These are phyloP conservation scores for Wiebesia pumilae DNA, from an alignment of 1,140 invertebrate species.

Conservation along the genomic window DNA sequence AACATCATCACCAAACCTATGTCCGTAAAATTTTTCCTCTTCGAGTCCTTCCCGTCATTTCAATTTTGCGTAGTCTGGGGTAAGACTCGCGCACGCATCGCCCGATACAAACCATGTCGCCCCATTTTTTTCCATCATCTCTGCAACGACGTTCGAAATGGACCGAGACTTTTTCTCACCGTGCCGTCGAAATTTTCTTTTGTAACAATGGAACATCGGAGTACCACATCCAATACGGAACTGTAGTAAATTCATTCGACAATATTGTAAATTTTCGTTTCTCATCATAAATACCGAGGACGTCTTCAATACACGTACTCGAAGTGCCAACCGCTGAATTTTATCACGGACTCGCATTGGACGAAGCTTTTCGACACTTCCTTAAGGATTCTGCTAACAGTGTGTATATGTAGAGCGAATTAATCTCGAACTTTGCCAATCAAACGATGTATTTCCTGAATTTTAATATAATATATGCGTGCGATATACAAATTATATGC, in stretches of 20 bases:
- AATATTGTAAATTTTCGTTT: background rate
- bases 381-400: conserved; percentile 15
- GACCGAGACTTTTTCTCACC: background rate
- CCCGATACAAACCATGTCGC: too few species aligned
- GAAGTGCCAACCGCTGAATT: background rate
- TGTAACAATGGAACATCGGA: background rate
- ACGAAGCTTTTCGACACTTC: conserved; percentile 19
- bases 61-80: too few species aligned
- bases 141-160: too few species aligned
- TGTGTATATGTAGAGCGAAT: conserved; percentile 30
- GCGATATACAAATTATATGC: conserved; percentile 19
- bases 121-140: too few species aligned
- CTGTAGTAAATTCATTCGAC: background rate
- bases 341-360: background rate
- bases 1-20: conserved; percentile 24
- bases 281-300: background rate
- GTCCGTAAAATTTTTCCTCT: background rate
- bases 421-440: conserved; percentile 33
- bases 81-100: too few species aligned
- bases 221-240: background rate
- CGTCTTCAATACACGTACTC: too few species aligned
- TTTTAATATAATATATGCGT: conserved; percentile 32
- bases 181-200: background rate
- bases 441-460: conserved; percentile 40
- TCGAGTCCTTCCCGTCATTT: background rate